Conservation (phyloP, 2,888 invertebrate genomes). For the Margaritifera margaritifera region DNA sequence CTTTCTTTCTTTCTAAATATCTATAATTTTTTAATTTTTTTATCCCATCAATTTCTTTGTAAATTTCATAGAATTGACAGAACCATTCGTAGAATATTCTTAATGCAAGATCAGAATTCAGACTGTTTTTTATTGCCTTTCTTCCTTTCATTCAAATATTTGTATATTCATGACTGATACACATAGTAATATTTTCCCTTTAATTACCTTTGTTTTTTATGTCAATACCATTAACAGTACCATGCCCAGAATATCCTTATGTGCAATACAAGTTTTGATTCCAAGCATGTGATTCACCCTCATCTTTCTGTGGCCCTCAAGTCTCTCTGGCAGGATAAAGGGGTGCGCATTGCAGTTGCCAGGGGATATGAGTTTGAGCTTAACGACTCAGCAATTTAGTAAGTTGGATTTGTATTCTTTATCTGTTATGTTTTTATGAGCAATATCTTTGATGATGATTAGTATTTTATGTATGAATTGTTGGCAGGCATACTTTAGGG, state of each 20-base stretch:
- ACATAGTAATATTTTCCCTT: not conserved
- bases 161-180: not conserved
- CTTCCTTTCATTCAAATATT: conserved; percentile 5
- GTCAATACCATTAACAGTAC: conserved; percentile 47
- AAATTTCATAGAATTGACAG: too few relatives aligned
- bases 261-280: conserved; percentile 70
- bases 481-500: too few relatives aligned
- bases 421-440: not conserved
- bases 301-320: conserved; percentile 73
- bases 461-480: too few relatives aligned
- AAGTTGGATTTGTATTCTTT: conserved; percentile 64
- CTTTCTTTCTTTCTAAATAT: too few relatives aligned
- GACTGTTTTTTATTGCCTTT: not conserved
- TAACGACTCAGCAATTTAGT: conserved; percentile 81
- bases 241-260: conserved; percentile 70
- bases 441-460: too few relatives aligned
- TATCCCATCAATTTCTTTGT: too few relatives aligned
- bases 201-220: too few relatives aligned
- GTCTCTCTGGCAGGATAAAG: conserved; percentile 79
- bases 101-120: too few relatives aligned
- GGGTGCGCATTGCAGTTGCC: conserved; percentile 79
- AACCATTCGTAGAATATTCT: too few relatives aligned
- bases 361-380: conserved; percentile 81
- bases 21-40: too few relatives aligned
- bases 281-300: conserved; percentile 64